Percentiles rank a stretch among this genome's conserved stretches.
Conservation (phyloP, 2,888 invertebrate species). For the Penaeus monodon region DNA sequence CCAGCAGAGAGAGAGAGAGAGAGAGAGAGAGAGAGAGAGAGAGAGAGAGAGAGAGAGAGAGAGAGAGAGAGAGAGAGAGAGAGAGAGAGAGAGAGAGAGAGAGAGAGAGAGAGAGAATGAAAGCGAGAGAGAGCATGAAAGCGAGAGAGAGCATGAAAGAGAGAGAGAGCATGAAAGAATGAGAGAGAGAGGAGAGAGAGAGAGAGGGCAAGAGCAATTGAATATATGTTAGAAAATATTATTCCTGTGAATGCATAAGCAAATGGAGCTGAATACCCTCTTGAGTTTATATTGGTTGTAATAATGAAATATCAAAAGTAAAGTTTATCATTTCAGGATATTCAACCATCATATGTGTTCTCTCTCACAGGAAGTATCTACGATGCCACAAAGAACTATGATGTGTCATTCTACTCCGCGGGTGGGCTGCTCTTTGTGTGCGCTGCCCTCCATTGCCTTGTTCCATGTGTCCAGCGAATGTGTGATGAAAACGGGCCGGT, state of each 20-base stretch:
- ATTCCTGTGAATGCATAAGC: too few relatives aligned
- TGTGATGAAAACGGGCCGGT: slow-evolving; percentile 54
- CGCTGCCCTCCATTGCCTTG: slow-evolving; percentile 80
- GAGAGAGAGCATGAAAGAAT: neutral
- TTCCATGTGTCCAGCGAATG: slow-evolving; percentile 52
- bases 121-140: neutral
- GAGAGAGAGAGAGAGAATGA: neutral
- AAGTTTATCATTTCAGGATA: neutral
- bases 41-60: neutral
- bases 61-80: neutral
- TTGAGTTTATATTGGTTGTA: too few relatives aligned
- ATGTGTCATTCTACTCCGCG: slow-evolving; percentile 92
- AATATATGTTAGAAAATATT: too few relatives aligned
- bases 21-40: neutral
- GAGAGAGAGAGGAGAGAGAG: neutral
- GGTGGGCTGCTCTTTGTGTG: slow-evolving; percentile 88
- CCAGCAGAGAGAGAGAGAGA: neutral
- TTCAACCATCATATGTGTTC: neutral
- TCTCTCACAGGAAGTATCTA: slow-evolving; percentile 84
- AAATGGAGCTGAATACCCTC: too few relatives aligned
- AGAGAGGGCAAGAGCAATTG: neutral
- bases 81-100: neutral
- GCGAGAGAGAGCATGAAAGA: neutral
- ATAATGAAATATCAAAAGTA: neutral
- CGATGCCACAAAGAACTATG: slow-evolving; percentile 87